Evolutionary conservation across 23 tunicate species (phyloP), one percentile per base, ranked within the genome.

Genomic region (Diplosoma virens): DNA sequence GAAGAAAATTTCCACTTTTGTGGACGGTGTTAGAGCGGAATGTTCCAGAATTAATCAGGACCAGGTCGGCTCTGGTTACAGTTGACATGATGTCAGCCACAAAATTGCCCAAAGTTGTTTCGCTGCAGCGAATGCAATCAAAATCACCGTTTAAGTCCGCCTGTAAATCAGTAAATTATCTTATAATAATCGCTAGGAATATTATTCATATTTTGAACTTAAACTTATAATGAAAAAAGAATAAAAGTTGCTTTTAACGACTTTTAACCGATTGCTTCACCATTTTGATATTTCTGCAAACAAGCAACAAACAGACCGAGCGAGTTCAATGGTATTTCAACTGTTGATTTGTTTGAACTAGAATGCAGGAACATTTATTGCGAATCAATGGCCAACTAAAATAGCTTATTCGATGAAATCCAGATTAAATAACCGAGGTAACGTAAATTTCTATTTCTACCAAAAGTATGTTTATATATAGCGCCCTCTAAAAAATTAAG

Each of bases 1-100:
- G 68, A 11, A 52, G 75, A 55, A 93, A 93, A 11, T 81, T 77
- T 0, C 84, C 84, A 26, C 66, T 36, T 14, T n/a, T 5, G 64
- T 89, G 96, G 25, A 89, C 27, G 46, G 52, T 66, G 55, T 80
- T 79, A 1, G 90, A 84, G 1, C 97, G 86, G 55, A 90, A 93
- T 0, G 98, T 93, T 0, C 98, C 98, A 11, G 98, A 86, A 58
- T 93, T 93, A 17, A 93, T 81, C 37, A 93, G 75, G 7, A 86
- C 98, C 17, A 86, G 23, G 30, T 93, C 88, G 7, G 87, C 81
- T 17, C 59, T 47, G 24, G 87, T 85, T 41, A 65, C 81, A 32
- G 82, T 56, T 3, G 91, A 77, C 93, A 93, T 76, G 37, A 85
- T 76, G 30, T 93, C 98, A 18, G 98, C 93, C 22, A 86, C 91